Percentiles rank a stretch among this genome's conserved stretches.
Evolutionary conservation across 2,797 vertebrate genomes (phyloP).

Genomic region (Sylvia borin): DNA sequence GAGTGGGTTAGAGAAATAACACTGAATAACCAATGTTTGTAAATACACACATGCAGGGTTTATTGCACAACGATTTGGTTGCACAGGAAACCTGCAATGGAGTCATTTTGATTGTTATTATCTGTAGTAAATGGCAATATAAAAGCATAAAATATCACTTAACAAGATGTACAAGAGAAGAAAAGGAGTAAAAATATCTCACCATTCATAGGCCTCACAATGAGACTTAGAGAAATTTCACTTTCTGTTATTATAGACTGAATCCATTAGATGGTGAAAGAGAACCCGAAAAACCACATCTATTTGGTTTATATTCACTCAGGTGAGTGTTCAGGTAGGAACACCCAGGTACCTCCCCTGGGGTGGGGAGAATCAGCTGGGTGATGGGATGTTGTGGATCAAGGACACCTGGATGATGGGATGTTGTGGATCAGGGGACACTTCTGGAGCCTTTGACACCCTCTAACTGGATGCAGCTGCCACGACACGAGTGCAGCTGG

Average conservation of each 20-base stretch:
- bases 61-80: neutral
- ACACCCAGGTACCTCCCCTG: neutral
- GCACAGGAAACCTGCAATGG: neutral
- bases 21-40: neutral
- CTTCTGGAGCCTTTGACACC: fast-evolving
- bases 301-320: fast-evolving
- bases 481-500: neutral
- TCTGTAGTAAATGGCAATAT: neutral
- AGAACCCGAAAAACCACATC: fast-evolving
- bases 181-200: neutral
- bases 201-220: fast-evolving
- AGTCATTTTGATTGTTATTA: neutral
- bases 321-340: neutral
- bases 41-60: neutral
- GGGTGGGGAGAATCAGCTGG: fast-evolving
- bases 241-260: fast-evolving
- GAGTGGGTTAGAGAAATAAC: neutral
- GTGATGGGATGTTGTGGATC: neutral
- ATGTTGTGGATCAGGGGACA: neutral
- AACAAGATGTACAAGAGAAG: fast-evolving
- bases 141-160: neutral
- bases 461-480: fast-evolving
- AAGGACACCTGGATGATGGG: neutral
- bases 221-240: neutral
- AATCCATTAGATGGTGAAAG: fast-evolving